Evolutionary conservation across 1,140 invertebrate genomes (phyloP).

Genomic region (Microplitis demolitor): DNA sequence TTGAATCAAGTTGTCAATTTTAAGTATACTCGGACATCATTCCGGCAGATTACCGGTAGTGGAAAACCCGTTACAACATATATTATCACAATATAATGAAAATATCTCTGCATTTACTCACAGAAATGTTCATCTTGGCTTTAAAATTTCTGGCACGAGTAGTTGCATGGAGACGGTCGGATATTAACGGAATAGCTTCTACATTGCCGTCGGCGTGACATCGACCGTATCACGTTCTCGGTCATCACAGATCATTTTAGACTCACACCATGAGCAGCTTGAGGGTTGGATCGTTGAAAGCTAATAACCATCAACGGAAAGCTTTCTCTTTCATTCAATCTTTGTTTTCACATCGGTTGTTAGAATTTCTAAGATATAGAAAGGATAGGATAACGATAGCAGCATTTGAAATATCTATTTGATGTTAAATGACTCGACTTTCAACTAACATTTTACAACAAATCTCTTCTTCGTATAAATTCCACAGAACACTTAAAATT

Average conservation of each 20-base stretch:
- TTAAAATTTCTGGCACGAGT: background rate
- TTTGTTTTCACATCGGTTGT: no score
- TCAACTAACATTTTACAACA: no score
- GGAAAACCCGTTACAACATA: no score
- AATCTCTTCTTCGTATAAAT: no score
- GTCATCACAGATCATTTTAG: slow-evolving; percentile 29
- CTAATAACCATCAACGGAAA: background rate
- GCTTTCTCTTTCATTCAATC: background rate
- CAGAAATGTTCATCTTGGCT: background rate
- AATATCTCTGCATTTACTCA: background rate
- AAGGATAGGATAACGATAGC: no score
- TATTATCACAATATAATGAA: background rate
- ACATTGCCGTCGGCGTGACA: slow-evolving; percentile 14
- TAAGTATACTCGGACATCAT: no score
- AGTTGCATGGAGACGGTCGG: background rate
- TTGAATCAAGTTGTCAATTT: no score
- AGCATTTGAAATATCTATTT: no score
- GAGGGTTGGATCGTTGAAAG: background rate
- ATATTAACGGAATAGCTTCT: slow-evolving; percentile 18
- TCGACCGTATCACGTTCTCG: slow-evolving; percentile 12
- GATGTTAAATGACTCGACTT: no score
- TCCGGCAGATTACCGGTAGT: no score
- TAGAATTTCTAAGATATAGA: no score
- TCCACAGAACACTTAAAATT: no score
- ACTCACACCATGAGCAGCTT: background rate